Percentiles rank a stretch among this genome's conserved stretches.
phyloP scores from a whole-genome alignment of 2,113 vertebrate genomes.

The Ammospiza caudacuta region DNA sequence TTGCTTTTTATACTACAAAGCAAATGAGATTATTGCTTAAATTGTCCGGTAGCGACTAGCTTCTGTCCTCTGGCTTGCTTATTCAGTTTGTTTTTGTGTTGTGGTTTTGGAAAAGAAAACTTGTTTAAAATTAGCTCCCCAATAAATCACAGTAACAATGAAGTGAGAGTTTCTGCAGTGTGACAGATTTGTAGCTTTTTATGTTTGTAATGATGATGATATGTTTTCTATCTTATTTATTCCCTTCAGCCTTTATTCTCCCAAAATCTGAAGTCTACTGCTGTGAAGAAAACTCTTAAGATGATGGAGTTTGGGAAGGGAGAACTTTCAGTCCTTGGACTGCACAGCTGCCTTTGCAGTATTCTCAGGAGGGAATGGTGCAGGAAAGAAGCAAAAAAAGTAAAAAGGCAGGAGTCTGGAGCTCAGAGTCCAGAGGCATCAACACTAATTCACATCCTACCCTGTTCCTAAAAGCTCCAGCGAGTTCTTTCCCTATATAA shows the following conservation, averaged over 20 bases:
- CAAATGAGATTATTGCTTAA: slow-evolving; percentile 78
- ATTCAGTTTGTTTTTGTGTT: slow-evolving; percentile 73
- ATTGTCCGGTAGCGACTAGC: slow-evolving; percentile 68
- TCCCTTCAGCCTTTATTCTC: slow-evolving; percentile 55
- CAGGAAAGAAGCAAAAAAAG: neutral
- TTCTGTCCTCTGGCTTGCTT: slow-evolving; percentile 70
- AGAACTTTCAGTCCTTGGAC: neutral
- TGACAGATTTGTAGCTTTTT: slow-evolving; percentile 79
- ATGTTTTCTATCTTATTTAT: slow-evolving; percentile 72
- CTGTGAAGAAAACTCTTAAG: slow-evolving; percentile 44
- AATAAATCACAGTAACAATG: slow-evolving; percentile 81
- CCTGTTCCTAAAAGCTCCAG: neutral
- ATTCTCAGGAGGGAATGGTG: neutral
- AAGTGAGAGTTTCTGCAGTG: slow-evolving; percentile 75
- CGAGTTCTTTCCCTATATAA: neutral
- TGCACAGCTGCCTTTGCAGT: neutral
- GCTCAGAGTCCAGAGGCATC: neutral
- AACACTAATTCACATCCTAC: neutral
- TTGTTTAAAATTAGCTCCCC: slow-evolving; percentile 79
- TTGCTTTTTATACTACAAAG: slow-evolving; percentile 75
- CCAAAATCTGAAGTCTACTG: slow-evolving; percentile 40
- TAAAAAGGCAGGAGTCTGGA: neutral
- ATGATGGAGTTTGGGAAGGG: neutral
- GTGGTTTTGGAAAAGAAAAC: slow-evolving; percentile 65
- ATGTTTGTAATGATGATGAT: slow-evolving; percentile 80